Conservation (phyloP, 35 echinoderm and acorn worm genomes). For the Patiria miniata region DNA sequence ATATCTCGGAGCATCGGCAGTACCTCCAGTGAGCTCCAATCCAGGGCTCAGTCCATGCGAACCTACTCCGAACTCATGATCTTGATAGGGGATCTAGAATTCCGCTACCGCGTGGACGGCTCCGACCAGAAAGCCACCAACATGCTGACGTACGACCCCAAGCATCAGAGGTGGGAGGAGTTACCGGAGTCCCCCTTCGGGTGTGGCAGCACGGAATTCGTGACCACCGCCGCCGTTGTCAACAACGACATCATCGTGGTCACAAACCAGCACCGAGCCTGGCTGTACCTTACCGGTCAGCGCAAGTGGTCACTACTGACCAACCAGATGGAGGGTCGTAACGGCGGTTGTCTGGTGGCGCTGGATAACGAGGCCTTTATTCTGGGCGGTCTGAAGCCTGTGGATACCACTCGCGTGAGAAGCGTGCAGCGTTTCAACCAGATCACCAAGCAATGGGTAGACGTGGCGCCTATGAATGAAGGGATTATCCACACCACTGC, state of each 20-base stretch:
- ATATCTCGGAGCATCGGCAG: not conserved
- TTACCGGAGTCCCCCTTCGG: not conserved
- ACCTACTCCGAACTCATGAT: not conserved
- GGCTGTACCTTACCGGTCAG: not conserved
- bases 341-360: constrained; percentile 16
- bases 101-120: not conserved
- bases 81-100: not conserved
- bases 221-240: not conserved
- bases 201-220: not conserved
- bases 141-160: not conserved
- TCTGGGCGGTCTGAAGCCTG: not conserved
- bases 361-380: not conserved
- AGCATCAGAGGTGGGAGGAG: constrained; percentile 12
- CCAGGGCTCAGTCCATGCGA: not conserved
- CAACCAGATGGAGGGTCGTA: not conserved
- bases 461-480: not conserved
- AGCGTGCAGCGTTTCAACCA: not conserved
- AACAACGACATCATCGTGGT: constrained; percentile 12
- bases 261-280: constrained; percentile 11
- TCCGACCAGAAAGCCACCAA: not conserved
- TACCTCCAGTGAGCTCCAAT: not conserved
- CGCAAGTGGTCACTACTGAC: constrained; percentile 22
- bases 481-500: not conserved
- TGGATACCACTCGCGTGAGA: not conserved
- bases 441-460: constrained; percentile 19